phyloP scores from a whole-genome alignment of 1,140 invertebrate species.

The Dryas iulia region DNA sequence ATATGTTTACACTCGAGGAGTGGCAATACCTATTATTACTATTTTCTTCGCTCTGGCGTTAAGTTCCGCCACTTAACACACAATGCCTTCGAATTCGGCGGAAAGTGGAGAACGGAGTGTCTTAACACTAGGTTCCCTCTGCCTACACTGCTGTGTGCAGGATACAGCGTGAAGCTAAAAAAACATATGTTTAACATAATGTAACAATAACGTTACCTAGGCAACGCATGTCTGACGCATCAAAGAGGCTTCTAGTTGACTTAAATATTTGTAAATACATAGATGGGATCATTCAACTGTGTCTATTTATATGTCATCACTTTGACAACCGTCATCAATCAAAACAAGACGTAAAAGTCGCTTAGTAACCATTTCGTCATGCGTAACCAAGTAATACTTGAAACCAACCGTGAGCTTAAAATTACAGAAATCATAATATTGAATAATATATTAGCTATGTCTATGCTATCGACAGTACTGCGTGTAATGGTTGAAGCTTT shows the following conservation, averaged over 20 bases:
- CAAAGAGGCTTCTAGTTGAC: not conserved
- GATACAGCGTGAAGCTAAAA: too few relatives aligned
- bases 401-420: slow-evolving; percentile 21
- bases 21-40: too few relatives aligned
- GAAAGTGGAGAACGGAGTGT: too few relatives aligned
- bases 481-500: slow-evolving; percentile 18
- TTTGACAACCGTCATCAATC: slow-evolving; percentile 53
- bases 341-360: slow-evolving; percentile 58
- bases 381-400: slow-evolving; percentile 40
- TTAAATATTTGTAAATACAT: not conserved
- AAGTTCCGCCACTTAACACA: too few relatives aligned
- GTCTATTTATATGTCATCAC: slow-evolving; percentile 46
- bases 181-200: too few relatives aligned
- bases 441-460: slow-evolving; percentile 32
- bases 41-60: too few relatives aligned
- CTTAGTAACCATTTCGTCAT: slow-evolving; percentile 53
- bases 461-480: slow-evolving; percentile 31
- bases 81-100: too few relatives aligned
- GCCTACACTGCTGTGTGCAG: too few relatives aligned
- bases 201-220: too few relatives aligned
- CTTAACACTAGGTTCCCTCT: too few relatives aligned
- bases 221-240: too few relatives aligned
- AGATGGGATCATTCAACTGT: not conserved
- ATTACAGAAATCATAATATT: slow-evolving; percentile 21
- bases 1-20: too few relatives aligned